Base-by-base conservation (phyloP, 23 tunicate species). In the Trididemnum miniatum region DNA sequence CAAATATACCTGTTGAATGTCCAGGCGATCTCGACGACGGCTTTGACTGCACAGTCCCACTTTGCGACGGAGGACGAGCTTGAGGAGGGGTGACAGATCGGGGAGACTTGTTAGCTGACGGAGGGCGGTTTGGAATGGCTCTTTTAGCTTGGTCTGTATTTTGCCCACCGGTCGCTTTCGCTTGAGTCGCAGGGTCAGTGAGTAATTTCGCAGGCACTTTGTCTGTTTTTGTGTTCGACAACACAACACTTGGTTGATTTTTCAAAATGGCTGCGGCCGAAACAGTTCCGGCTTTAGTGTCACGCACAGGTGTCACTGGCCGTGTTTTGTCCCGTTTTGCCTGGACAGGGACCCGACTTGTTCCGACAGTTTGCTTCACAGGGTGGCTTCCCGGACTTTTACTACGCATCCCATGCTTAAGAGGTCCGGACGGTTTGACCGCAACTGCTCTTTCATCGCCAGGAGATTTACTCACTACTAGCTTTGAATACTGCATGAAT, bases 71-170 rank as follows among this genome's bases (percentile, higher is more conserved):
- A 25, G 32, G 80, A n/a, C 78, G 71, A 1, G 52, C 76, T 26
- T 87, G 85, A 3, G 91, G 91, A 26, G 91, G 85, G 50, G 92
- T 81, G 40, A 60, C 49, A 26, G 82, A 49, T 32, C 85, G 60
- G 20, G 85, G 85, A 9, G 85, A 81, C 59, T 74, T 81, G 65
- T 59, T 71, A 51, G 78, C 74, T 28, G 65, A 35, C 0, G 57
- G 31, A 20, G 79, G 80, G 36, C 84, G 80, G 39, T 35, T 40
- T 7, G 36, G 71, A 9, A 38, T 67, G 29, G 44, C 40, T 31
- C 65, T 77, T 31, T 86, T 86, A 44, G 78, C 28, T 57, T 28
- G 72, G 2, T 33, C 85, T 0, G 40, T 54, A 23, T 28, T 71
- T 23, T 60, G 51, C 1, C 80, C 85, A 2, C 83, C 93, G 4